Percentiles rank a stretch among this genome's conserved stretches.
Evolutionary conservation across 1,140 invertebrate genomes (phyloP).

Genomic region (Dysdera silvatica): DNA sequence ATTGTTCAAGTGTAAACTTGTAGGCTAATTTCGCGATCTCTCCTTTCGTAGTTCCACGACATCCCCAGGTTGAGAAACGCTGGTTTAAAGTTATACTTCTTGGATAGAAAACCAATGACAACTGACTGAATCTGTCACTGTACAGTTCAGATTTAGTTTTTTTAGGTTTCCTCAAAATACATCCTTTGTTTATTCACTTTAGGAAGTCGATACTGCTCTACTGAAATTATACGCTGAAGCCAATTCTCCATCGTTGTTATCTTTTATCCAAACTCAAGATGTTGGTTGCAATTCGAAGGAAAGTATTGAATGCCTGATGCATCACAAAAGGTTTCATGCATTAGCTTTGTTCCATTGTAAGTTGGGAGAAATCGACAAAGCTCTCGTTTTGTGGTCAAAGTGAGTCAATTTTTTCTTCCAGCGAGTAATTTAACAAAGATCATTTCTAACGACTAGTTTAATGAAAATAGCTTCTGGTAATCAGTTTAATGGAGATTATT

Average conservation of each 20-base stretch:
- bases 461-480: no score
- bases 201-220: slow-evolving; percentile 48
- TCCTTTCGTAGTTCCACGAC: no score
- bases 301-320: slow-evolving; percentile 43
- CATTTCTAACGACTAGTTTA: not conserved
- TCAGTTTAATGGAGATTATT: no score
- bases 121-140: no score
- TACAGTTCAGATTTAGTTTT: no score
- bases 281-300: slow-evolving; percentile 44
- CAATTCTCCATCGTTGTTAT: slow-evolving; percentile 39
- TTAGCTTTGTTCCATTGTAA: slow-evolving; percentile 43
- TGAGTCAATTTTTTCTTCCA: slow-evolving; percentile 1
- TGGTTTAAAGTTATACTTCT: no score
- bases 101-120: no score
- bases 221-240: slow-evolving; percentile 47
- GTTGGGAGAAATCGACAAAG: slow-evolving; percentile 43
- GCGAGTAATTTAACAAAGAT: not conserved
- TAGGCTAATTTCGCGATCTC: no score
- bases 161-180: no score
- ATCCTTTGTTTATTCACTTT: not conserved
- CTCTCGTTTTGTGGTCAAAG: slow-evolving; percentile 44
- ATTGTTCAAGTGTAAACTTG: no score
- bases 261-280: slow-evolving; percentile 38
- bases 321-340: slow-evolving; percentile 42
- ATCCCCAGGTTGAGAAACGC: no score